Evolutionary conservation across 2,888 invertebrate genomes (phyloP).

Genomic region (Tanypteryx hageni): DNA sequence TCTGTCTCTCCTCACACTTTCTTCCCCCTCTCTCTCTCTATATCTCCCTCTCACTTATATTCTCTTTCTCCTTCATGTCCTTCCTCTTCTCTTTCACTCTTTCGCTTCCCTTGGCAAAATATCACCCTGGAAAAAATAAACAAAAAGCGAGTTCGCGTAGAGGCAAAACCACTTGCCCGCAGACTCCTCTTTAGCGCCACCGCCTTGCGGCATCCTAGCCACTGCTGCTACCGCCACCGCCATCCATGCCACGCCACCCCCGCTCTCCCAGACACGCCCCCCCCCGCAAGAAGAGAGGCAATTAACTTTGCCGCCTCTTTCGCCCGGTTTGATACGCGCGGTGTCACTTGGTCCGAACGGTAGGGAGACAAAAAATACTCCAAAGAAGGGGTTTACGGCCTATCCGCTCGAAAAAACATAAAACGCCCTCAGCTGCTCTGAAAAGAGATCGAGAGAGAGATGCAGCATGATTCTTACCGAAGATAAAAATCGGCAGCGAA

Average conservation of each 20-base stretch:
- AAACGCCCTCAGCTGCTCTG: neutral
- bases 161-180: neutral
- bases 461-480: neutral
- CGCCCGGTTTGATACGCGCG: neutral
- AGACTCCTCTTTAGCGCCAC: neutral
- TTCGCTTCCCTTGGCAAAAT: neutral
- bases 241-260: neutral
- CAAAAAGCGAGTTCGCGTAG: neutral
- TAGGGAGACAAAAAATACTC: neutral
- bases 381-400: neutral
- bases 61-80: too few relatives aligned
- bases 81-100: neutral
- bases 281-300: neutral
- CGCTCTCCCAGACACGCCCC: neutral
- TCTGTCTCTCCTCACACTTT: neutral
- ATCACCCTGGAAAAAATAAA: neutral
- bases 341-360: too few relatives aligned
- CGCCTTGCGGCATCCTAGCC: neutral
- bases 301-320: conserved; percentile 9
- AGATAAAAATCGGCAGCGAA: neutral
- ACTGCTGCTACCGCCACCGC: neutral
- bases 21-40: neutral
- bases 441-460: neutral
- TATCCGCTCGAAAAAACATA: neutral
- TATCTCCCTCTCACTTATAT: neutral